Percentiles rank a stretch among this genome's conserved stretches.
Evolutionary conservation across 2,113 vertebrate species (phyloP).

Genomic region (Bucco capensis): DNA sequence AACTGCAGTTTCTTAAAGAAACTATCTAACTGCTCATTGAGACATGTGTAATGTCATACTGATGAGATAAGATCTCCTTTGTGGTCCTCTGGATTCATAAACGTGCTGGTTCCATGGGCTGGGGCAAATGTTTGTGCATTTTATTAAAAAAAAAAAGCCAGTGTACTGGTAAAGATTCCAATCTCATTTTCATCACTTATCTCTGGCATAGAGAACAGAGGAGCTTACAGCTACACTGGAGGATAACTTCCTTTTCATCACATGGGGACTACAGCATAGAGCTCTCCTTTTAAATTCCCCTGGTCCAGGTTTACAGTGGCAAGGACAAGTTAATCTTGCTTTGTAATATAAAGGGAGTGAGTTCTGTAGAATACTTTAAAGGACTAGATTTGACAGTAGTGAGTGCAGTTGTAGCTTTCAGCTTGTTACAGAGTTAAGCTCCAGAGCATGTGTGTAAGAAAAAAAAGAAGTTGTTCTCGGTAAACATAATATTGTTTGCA

Average conservation of each 20-base stretch:
- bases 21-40: no score
- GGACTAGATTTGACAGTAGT: not conserved
- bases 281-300: not conserved
- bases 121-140: not conserved
- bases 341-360: not conserved
- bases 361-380: not conserved
- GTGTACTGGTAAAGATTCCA: not conserved
- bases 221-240: not conserved
- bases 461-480: not conserved
- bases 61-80: constrained; percentile 36
- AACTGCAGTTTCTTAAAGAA: not conserved
- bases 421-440: not conserved
- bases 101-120: not conserved
- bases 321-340: not conserved
- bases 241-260: not conserved
- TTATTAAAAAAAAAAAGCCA: not conserved
- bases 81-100: not conserved
- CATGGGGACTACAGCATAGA: not conserved
- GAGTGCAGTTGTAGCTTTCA: not conserved
- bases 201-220: not conserved
- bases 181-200: not conserved
- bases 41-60: not conserved
- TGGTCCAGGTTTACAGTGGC: not conserved
- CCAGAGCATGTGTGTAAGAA: not conserved
- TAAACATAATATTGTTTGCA: constrained; percentile 1